Evolutionary conservation across 1,140 invertebrate species (phyloP).

Genomic region (Polyergus mexicanus): DNA sequence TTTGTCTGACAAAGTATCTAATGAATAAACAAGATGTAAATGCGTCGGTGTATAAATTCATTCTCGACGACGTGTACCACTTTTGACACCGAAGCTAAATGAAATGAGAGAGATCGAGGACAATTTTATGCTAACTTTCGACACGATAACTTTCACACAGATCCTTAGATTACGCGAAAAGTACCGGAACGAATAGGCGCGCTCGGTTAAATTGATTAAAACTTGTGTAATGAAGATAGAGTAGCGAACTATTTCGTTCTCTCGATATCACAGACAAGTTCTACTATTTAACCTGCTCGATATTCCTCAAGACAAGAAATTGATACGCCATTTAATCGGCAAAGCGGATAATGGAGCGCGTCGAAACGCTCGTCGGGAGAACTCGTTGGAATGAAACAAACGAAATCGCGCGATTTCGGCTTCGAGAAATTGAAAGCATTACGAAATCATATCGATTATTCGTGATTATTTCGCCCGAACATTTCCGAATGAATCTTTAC

Average conservation of each 20-base stretch:
- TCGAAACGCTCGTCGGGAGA: neutral
- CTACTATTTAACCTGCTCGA: neutral
- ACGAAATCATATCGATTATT: conserved; percentile 29
- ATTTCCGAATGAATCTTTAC: conserved; percentile 40
- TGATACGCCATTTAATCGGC: neutral
- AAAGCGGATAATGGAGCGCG: neutral
- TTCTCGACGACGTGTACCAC: neutral
- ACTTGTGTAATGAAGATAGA: conserved; percentile 53
- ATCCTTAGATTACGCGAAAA: conserved; percentile 11
- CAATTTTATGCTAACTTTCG: conserved; percentile 11
- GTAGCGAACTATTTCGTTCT: conserved; percentile 9
- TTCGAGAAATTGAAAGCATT: conserved; percentile 5
- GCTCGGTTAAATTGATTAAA: conserved; percentile 33
- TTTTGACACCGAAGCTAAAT: neutral
- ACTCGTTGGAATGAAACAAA: neutral
- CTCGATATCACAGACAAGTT: neutral
- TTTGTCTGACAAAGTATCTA: conserved; percentile 29
- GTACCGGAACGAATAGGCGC: neutral
- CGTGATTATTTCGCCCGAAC: conserved; percentile 28
- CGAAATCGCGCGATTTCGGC: neutral
- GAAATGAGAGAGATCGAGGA: conserved; percentile 21
- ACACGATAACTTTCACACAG: conserved; percentile 8
- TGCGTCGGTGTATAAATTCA: neutral
- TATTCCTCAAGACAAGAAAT: neutral
- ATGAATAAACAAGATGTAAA: conserved; percentile 53